Base-by-base conservation (phyloP, 2,888 invertebrate species). In the Drepanosiphum platanoidis region DNA sequence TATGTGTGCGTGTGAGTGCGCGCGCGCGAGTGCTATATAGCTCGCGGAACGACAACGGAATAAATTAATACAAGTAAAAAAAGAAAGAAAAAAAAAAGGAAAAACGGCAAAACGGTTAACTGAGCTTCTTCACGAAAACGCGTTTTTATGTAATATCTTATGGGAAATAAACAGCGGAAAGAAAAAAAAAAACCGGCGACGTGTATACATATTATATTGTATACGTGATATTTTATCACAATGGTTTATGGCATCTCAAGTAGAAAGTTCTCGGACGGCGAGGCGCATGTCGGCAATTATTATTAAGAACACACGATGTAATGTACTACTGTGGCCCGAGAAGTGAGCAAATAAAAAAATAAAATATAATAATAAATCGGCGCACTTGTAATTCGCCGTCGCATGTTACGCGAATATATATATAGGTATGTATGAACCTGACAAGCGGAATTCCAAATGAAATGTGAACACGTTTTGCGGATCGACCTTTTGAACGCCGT, bases 61-160 rank as follows among this genome's bases (percentile, higher is more conserved):
- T 84, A 58, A 84, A 84, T 81, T 81, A 81, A 81, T 81, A 70
- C 64, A 27, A 71, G 13, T 22, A 18, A 34, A 36, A 61, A 77
- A 64, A 64, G 8, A 30, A 64, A 1, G 61, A 61, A n/a, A 22
- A 68, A 64, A 15, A n/a, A n/a, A n/a, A n/a, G n/a, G n/a, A 80
- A 80, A 72, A 61, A 22, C 82, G 46, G 68, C 34, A 27, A 84
- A 84, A 84, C 75, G 68, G 84, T 77, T 84, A 75, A 84, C 84
- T 77, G 84, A 77, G 66, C 84, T 84, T 84, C 84, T 84, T 84
- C 84, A 84, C 84, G 84, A 39, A 77, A 84, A 74, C 52, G 52
- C 77, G 72, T 58, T 15, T 42, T 15, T 36, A 34, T n/a, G 22
- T 39, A 22, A 27, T 27, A 58, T 58, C 15, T 18, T n/a, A 61